Base-by-base conservation (phyloP, 2,113 vertebrate genomes). In the Pipa parva region DNA sequence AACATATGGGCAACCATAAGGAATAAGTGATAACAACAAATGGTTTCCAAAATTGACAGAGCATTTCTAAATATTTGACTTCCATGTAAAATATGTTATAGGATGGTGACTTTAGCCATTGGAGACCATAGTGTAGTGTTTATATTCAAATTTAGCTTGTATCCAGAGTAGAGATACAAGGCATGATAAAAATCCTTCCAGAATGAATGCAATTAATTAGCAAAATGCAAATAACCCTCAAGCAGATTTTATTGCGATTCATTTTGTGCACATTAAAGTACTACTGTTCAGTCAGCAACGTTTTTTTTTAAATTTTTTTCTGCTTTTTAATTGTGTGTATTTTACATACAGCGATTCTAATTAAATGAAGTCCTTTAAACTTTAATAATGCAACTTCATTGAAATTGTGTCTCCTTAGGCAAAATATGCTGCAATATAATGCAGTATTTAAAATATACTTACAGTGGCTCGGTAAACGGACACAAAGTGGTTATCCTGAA, bases 381-480 rank as follows among this genome's bases (percentile, higher is more conserved):
- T 70, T 70, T 70, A 70, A 61, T 70, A 70, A 54, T 58, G 31
- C 22, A 52, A 70, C 57, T 70, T 70, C 58, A 61, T 70, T 70
- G 60, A 70, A 70, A 61, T 70, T 17, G 66, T 37, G 60, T 54
- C 61, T 49, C 66, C 58, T 31, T 22, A 61, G 66, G 66, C 66
- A 28, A 28, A 54, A 70, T 54, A 61, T 45, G 15, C 58, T 54
- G 58, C 45, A 49, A 46, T 24, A 51, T 37, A 60, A 59, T 39
- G 31, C 33, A 61, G 20, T 46, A 60, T 54, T 54, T 54, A 70
- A 70, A 60, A 45, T 52, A 51, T 54, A 26, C 66, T 60, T 37
- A 63, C 33, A 26, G 29, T 52, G 20, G 33, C 20, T 63, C 17
- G 25, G 61, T 9, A 24, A 18, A 61, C 24, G 27, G 42, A 52